Evolutionary conservation across 2,888 invertebrate genomes (phyloP), one percentile per base, ranked within the genome.

Genomic region (Morpho achilles): DNA sequence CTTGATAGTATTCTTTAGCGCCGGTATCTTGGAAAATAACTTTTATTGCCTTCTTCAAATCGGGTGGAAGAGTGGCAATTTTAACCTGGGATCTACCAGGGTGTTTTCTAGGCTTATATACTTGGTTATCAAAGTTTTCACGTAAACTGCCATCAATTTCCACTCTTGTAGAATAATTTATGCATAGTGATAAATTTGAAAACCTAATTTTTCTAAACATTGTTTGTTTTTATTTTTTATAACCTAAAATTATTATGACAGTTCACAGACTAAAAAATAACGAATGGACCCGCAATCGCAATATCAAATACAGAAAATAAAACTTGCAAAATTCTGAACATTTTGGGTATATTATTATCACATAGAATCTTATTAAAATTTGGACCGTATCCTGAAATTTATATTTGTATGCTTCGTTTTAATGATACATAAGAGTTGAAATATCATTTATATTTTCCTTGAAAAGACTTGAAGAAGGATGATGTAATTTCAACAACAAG

Each of bases 51-150:
- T 91, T 84, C 32, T 87, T 74, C 59, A 96, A 90, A 59, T 92
- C 87, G 1, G 90, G 79, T 0, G 96, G 96, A 9, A 96, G 72
- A 3, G 77, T 63, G 0, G 93, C 84, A 2, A 87, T 73, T 68
- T 84, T 92, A 0, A 91, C 79, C 64, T 91, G 89, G 1, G 92
- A 81, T 50, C 93, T 91, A 39, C 97, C 97, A 0, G 96, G 95
- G 84, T 97, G 96, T 59, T 93, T 91, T 54, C 93, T 91, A 0
- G 95, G 94, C 76, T 95, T 95, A 61, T 80, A 84, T 59, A 91
- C 79, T 43, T 91, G 90, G 50, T 91, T 75, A 3, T 84, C 86
- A 49, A 94, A 86, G 66, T 80, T 80, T 41, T 91, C 83, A 56
- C 84, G 78, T 4, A 93, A 72, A 50, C 70, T 78, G 39, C 91